Conservation (phyloP, 1,140 invertebrate genomes). For the Aphaenogaster ashmeadi region DNA sequence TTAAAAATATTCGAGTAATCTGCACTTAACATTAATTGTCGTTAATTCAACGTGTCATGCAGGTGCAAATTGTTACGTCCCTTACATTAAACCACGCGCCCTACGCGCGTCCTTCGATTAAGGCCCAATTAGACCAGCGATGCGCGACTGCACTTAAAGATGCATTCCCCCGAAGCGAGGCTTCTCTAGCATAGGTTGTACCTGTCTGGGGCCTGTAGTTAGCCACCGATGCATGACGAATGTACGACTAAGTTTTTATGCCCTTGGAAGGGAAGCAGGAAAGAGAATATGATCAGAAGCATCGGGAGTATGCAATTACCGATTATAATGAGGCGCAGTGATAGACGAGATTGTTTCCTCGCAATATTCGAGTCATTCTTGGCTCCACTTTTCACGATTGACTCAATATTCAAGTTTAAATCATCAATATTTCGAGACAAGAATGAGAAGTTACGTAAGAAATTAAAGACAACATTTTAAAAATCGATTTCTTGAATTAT, state of each 20-base stretch:
- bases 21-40: constrained; percentile 14
- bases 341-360: constrained; percentile 45
- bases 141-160: constrained; percentile 54
- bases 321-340: constrained; percentile 30
- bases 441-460: not conserved
- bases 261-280: not conserved
- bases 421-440: not conserved
- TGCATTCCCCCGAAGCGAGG: not conserved
- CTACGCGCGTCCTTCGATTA: constrained; percentile 71
- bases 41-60: constrained; percentile 18
- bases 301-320: constrained; percentile 42
- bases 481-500: not conserved
- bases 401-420: not conserved
- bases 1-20: not conserved
- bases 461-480: not conserved
- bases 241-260: constrained; percentile 54
- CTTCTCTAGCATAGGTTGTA: constrained; percentile 6
- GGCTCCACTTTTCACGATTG: not conserved
- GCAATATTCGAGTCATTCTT: not conserved
- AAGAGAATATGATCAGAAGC: constrained; percentile 21
- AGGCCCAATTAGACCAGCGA: constrained; percentile 74
- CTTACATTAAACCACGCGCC: constrained; percentile 25
- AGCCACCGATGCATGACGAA: constrained; percentile 47
- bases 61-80: constrained; percentile 2
- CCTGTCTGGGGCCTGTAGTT: constrained; percentile 41